These are phyloP conservation scores for Ascidia mentula DNA, from an alignment of 23 tunicate genomes.

Conservation along the genomic window DNA sequence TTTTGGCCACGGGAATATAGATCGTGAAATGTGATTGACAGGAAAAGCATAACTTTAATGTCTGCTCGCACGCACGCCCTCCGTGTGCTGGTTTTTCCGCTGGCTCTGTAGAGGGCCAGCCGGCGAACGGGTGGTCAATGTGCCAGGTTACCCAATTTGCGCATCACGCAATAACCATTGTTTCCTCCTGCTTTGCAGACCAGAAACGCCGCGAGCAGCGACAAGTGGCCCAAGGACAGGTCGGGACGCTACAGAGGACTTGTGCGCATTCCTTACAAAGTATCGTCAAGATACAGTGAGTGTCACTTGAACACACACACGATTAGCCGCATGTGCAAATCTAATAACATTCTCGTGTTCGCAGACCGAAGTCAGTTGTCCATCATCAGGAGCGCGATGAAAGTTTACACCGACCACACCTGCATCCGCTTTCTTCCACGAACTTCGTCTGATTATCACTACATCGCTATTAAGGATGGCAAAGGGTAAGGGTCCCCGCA, in stretches of 20 bases:
- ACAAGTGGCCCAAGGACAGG: slow-evolving; percentile 68
- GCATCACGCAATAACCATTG: neutral
- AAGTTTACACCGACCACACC: slow-evolving; percentile 59
- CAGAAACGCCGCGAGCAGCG: slow-evolving; percentile 61
- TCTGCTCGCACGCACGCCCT: neutral
- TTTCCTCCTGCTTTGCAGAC: slow-evolving; percentile 41
- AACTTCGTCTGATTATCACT: slow-evolving; percentile 45
- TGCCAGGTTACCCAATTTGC: neutral
- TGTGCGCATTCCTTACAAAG: slow-evolving; percentile 83
- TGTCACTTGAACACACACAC: neutral
- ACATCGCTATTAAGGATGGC: slow-evolving; percentile 64
- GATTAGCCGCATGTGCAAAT: neutral
- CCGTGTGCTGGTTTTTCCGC: neutral
- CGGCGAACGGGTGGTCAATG: neutral
- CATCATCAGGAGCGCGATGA: slow-evolving; percentile 79
- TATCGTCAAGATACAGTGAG: slow-evolving; percentile 88
- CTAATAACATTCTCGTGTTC: neutral
- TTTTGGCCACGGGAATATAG: neutral
- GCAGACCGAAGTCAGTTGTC: slow-evolving; percentile 64
- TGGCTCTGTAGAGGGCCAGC: neutral
- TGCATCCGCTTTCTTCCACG: slow-evolving; percentile 88
- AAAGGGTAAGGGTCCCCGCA: slow-evolving; percentile 47
- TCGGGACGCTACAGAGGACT: slow-evolving; percentile 57
- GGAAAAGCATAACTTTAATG: neutral
- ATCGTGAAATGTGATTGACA: neutral